A percentile compares a stretch with the other conserved stretches of the same genome.
phyloP scores from a whole-genome alignment of 2,797 vertebrate genomes.

The Enteromius anoplus region DNA sequence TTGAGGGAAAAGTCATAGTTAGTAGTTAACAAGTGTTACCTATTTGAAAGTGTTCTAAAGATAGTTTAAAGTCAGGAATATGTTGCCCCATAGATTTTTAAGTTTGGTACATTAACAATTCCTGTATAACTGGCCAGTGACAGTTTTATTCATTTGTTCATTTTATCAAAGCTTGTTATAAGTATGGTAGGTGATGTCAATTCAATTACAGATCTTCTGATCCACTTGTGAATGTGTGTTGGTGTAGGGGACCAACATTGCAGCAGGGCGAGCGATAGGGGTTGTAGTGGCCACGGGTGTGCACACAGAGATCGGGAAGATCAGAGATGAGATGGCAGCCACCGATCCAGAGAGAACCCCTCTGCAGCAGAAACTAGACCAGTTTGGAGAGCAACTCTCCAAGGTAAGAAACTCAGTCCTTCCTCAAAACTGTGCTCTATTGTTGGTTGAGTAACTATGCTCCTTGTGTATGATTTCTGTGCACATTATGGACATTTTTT shows the following conservation, averaged over 20 bases:
- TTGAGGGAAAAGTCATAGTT: no score
- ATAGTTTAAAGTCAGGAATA: no score
- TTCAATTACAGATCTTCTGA: background rate
- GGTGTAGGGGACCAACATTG: slow-evolving; percentile 80
- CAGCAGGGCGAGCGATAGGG: slow-evolving; percentile 78
- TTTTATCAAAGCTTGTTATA: background rate
- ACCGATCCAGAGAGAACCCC: slow-evolving; percentile 81
- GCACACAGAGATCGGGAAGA: slow-evolving; percentile 83
- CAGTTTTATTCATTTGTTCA: background rate
- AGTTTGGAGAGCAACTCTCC: slow-evolving; percentile 83
- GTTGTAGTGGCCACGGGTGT: slow-evolving; percentile 80
- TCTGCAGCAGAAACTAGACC: slow-evolving; percentile 81
- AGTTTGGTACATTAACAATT: background rate
- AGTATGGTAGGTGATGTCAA: background rate
- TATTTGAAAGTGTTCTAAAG: no score
- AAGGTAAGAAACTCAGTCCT: slow-evolving; percentile 65
- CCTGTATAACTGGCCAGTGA: background rate
- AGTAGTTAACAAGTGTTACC: no score
- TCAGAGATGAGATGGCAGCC: slow-evolving; percentile 82
- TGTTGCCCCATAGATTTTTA: no score
- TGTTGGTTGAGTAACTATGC: background rate
- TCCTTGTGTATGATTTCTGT: background rate
- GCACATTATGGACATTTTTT: background rate
- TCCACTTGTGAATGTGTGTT: slow-evolving; percentile 39
- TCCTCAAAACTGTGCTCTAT: background rate